A percentile compares a stretch with the other conserved stretches of the same genome.
These are phyloP conservation scores for Atractosteus spatula DNA, from an alignment of 2,113 vertebrate species.

Conservation along the genomic window DNA sequence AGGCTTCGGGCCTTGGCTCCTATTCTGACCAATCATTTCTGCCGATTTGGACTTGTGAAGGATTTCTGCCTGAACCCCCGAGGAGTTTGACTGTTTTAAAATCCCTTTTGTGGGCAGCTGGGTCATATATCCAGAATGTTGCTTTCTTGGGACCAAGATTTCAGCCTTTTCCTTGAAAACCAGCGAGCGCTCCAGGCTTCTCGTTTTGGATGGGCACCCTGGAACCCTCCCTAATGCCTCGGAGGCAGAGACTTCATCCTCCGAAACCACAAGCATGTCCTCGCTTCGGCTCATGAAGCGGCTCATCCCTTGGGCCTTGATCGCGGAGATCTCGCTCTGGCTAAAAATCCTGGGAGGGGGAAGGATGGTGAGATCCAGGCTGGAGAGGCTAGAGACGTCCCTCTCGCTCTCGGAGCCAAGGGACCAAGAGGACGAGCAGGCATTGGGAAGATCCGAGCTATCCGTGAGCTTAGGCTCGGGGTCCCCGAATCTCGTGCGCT, in stretches of 20 bases:
- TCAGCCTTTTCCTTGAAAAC: slow-evolving; percentile 68
- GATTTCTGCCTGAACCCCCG: slow-evolving; percentile 37
- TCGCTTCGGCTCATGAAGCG: slow-evolving; percentile 55
- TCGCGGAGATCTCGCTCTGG: slow-evolving; percentile 15
- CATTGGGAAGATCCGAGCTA: slow-evolving; percentile 45
- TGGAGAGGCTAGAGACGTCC: slow-evolving; percentile 60
- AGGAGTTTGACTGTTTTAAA: slow-evolving; percentile 63
- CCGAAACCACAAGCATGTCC: slow-evolving; percentile 50
- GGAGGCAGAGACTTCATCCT: slow-evolving; percentile 23
- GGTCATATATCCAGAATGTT: slow-evolving; percentile 12
- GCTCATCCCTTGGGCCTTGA: slow-evolving; percentile 22
- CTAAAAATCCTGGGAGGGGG: slow-evolving; percentile 38
- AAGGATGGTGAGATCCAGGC: slow-evolving; percentile 47
- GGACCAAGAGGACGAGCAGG: slow-evolving; percentile 49
- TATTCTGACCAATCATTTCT: slow-evolving; percentile 49
- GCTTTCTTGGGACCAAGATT: slow-evolving; percentile 52
- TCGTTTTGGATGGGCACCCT: slow-evolving; percentile 48
- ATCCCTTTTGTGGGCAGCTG: slow-evolving; percentile 69
- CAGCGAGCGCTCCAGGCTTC: slow-evolving; percentile 61
- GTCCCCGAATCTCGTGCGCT: slow-evolving; percentile 49
- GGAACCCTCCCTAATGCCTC: slow-evolving; percentile 30
- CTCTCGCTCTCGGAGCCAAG: slow-evolving; percentile 64
- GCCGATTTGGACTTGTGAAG: slow-evolving; percentile 64
- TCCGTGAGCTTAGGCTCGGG: slow-evolving; percentile 40
- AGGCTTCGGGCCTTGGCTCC: not conserved